Conservation (phyloP, 2,797 vertebrate species). For the Sebastes vulpes region DNA sequence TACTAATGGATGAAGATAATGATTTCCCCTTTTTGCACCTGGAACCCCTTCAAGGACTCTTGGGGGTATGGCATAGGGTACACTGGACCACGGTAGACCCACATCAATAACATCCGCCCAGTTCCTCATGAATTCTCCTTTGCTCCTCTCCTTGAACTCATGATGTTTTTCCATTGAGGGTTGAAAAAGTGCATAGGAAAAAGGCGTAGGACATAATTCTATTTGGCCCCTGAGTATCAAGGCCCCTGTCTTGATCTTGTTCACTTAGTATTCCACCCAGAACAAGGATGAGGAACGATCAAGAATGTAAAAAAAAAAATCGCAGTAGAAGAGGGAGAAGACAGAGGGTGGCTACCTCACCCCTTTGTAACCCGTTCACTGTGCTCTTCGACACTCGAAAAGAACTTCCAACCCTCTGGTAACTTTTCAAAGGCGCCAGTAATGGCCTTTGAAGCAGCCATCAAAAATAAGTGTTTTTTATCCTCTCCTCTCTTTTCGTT, state of each 20-base stretch:
- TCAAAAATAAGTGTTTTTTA: constrained; percentile 77
- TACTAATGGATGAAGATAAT: no score
- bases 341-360: constrained; percentile 19
- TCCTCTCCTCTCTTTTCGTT: not conserved
- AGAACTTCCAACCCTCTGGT: constrained; percentile 74
- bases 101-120: not conserved
- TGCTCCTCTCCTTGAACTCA: not conserved
- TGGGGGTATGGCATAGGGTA: not conserved
- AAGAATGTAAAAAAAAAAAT: not conserved
- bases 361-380: constrained; percentile 43
- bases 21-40: no score
- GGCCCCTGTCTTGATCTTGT: constrained; percentile 68
- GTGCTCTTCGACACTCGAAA: constrained; percentile 58
- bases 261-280: constrained; percentile 72
- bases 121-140: not conserved
- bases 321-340: not conserved
- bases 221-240: constrained; percentile 31
- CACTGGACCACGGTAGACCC: not conserved
- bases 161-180: not conserved
- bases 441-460: constrained; percentile 82
- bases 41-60: no score
- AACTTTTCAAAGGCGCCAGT: constrained; percentile 79
- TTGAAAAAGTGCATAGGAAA: not conserved
- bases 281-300: constrained; percentile 12
- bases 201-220: not conserved